A percentile compares a stretch with the other conserved stretches of the same genome.
Conservation (phyloP, 2,113 vertebrate species). For the Anthoscopus minutus region DNA sequence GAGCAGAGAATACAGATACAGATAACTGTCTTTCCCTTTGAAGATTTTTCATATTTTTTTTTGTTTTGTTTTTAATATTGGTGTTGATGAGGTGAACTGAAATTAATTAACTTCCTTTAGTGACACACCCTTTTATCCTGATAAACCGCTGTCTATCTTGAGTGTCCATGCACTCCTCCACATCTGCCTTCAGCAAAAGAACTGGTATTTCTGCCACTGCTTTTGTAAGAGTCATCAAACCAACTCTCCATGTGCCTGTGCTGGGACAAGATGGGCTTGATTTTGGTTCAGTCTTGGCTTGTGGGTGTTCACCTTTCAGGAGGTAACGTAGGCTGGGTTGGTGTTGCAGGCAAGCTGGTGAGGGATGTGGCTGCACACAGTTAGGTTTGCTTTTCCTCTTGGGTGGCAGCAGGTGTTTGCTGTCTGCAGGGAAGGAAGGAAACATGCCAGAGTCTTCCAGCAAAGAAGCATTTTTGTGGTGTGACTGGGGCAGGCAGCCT, state of each 20-base stretch:
- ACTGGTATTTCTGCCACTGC: constrained; percentile 48
- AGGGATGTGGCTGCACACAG: not conserved
- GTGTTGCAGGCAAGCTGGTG: not conserved
- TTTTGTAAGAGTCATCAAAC: not conserved
- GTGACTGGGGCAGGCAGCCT: not conserved
- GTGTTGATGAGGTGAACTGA: not conserved
- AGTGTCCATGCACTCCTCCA: constrained; percentile 38
- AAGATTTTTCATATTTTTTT: not conserved
- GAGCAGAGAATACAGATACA: not conserved
- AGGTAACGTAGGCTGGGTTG: not conserved
- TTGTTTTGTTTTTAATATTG: not conserved
- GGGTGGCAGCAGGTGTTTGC: not conserved
- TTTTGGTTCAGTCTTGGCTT: not conserved
- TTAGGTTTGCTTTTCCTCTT: not conserved
- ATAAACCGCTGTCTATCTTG: constrained; percentile 17
- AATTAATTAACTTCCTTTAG: constrained; percentile 11
- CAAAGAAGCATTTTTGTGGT: not conserved
- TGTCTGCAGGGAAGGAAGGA: not conserved
- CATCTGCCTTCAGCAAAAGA: constrained; percentile 54
- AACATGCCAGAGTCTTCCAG: not conserved
- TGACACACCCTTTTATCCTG: constrained; percentile 28
- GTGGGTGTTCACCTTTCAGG: constrained; percentile 5
- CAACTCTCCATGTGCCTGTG: not conserved
- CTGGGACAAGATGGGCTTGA: not conserved
- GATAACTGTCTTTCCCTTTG: not conserved